phyloP scores from a whole-genome alignment of 2,113 vertebrate genomes.

The Gobiocypris rarus region DNA sequence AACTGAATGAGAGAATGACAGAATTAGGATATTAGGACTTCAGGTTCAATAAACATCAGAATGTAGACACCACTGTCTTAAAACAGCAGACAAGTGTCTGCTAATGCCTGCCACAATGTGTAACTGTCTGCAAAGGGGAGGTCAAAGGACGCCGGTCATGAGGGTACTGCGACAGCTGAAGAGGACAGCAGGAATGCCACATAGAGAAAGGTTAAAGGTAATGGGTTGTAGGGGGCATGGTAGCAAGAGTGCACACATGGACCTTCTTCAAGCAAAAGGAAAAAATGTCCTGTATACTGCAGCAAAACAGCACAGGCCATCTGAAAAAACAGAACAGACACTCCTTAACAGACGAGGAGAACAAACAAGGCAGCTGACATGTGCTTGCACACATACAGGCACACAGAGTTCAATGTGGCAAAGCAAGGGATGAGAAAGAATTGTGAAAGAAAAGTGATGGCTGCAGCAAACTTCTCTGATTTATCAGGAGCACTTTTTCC shows the following conservation, averaged over 20 bases:
- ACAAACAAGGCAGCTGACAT: conserved; percentile 15
- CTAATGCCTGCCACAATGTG: not conserved
- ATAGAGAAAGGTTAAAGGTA: conserved; percentile 36
- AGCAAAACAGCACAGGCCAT: conserved; percentile 21
- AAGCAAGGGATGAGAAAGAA: not conserved
- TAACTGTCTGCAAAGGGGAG: conserved; percentile 19
- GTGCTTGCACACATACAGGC: not conserved
- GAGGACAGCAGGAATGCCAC: conserved; percentile 14
- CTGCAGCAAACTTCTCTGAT: conserved; percentile 9
- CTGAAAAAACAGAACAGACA: conserved; percentile 26
- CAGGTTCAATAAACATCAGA: conserved; percentile 1
- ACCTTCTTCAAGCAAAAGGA: not conserved
- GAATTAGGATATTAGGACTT: not conserved
- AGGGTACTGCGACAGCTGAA: conserved; percentile 7
- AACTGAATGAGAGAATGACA: not conserved
- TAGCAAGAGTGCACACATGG: conserved; percentile 22
- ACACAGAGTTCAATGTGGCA: conserved; percentile 22
- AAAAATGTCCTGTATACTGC: conserved; percentile 3
- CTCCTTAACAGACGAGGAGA: not conserved
- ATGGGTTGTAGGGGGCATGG: not conserved
- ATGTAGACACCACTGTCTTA: conserved; percentile 1
- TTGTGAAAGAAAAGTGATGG: not conserved
- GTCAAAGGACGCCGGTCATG: conserved; percentile 11
- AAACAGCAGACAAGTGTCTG: conserved; percentile 20
- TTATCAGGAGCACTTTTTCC: conserved; percentile 12